phyloP scores from a whole-genome alignment of 2,797 vertebrate genomes.

The Dipus sagitta region DNA sequence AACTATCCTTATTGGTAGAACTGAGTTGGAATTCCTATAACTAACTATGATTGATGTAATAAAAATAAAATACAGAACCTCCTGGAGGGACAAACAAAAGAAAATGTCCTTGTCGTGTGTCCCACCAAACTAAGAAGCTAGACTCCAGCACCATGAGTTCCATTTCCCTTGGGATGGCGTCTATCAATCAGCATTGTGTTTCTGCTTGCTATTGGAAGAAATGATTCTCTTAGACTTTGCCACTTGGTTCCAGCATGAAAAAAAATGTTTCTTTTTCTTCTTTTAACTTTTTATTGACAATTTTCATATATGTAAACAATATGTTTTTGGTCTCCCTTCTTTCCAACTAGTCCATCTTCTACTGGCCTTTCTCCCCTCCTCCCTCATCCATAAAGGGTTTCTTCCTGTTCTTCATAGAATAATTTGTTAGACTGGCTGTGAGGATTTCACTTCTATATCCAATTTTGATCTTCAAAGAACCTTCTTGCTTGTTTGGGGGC shows the following conservation, averaged over 20 bases:
- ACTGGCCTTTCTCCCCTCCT: too few relatives aligned
- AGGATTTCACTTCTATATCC: not conserved
- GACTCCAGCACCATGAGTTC: not conserved
- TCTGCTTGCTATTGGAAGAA: not conserved
- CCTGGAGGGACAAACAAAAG: not conserved
- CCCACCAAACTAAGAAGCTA: not conserved
- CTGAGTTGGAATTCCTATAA: not conserved
- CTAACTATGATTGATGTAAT: not conserved
- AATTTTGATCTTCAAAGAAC: not conserved
- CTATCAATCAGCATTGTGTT: not conserved
- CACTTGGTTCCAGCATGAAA: not conserved
- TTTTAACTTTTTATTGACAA: too few relatives aligned
- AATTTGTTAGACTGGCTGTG: not conserved
- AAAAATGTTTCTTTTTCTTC: too few relatives aligned
- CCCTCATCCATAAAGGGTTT: not conserved
- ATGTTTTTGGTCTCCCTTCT: too few relatives aligned
- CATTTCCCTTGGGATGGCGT: not conserved
- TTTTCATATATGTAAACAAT: too few relatives aligned
- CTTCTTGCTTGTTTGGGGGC: not conserved
- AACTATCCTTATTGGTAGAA: not conserved
- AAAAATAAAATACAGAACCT: slow-evolving; percentile 48
- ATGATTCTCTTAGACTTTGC: not conserved
- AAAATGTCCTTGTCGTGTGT: not conserved
- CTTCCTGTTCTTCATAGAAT: not conserved
- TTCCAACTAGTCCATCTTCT: too few relatives aligned